Evolutionary conservation across 2,113 vertebrate species (phyloP).

Genomic region (Spea multiplicata): DNA sequence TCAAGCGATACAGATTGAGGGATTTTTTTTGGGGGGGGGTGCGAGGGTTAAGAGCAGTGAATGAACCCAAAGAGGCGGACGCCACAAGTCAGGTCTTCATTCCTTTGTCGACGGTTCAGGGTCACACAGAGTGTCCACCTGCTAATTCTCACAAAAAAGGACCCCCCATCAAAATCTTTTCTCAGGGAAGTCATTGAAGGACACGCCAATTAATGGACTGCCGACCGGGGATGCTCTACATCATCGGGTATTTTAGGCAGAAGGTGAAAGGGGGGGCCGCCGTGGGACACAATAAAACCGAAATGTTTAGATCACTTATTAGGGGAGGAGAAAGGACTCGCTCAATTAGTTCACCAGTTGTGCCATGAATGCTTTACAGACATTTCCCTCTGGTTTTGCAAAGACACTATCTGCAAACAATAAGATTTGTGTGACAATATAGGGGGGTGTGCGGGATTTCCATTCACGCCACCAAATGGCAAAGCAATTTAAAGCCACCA

Average conservation of each 20-base stretch:
- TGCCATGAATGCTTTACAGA: background rate
- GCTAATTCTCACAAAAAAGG: conserved; percentile 58
- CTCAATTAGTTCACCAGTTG: conserved; percentile 48
- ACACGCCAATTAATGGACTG: conserved; percentile 47
- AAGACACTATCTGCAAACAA: conserved; percentile 15
- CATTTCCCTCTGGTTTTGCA: conserved; percentile 4
- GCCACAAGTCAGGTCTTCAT: conserved; percentile 50
- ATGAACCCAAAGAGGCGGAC: background rate
- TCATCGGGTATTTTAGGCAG: conserved; percentile 49
- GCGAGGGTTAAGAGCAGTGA: too few relatives aligned
- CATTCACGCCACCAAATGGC: background rate
- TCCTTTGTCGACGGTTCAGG: conserved; percentile 53
- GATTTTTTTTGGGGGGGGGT: too few relatives aligned
- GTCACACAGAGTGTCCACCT: conserved; percentile 57
- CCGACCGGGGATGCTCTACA: conserved; percentile 51
- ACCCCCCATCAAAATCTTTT: conserved; percentile 54
- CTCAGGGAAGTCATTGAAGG: conserved; percentile 48
- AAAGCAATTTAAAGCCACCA: background rate
- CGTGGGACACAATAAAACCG: conserved; percentile 55
- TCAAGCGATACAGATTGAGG: too few relatives aligned
- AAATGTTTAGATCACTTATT: conserved; percentile 55
- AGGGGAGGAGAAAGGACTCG: conserved; percentile 31
- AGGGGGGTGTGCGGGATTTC: background rate
- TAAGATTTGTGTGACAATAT: conserved; percentile 13
- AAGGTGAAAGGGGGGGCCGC: conserved; percentile 38